Evolutionary conservation across 2,888 invertebrate species (phyloP).

Genomic region (Leptura quadrifasciata): DNA sequence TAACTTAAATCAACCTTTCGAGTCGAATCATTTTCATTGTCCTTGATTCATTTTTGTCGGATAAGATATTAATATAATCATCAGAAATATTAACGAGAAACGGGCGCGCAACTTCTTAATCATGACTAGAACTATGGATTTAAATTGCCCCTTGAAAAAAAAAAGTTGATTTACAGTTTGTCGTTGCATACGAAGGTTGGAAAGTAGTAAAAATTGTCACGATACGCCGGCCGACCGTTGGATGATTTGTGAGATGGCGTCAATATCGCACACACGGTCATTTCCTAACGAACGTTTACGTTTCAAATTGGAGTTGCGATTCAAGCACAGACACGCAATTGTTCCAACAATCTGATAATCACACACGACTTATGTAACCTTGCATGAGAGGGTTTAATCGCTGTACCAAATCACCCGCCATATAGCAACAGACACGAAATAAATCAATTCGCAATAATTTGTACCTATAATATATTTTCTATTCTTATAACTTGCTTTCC

Average conservation of each 20-base stretch:
- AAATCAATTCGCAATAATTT: neutral
- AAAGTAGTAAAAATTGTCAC: constrained; percentile 11
- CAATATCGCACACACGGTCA: constrained; percentile 14
- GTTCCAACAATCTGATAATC: constrained; percentile 9
- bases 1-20: too few relatives aligned
- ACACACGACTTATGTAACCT: constrained; percentile 15
- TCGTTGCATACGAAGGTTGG: constrained; percentile 10
- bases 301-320: constrained; percentile 18
- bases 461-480: neutral
- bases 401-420: neutral
- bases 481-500: too few relatives aligned
- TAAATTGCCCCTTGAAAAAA: neutral
- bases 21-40: too few relatives aligned
- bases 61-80: too few relatives aligned
- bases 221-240: neutral
- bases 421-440: constrained; percentile 1
- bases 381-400: constrained; percentile 18
- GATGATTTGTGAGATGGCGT: constrained; percentile 20
- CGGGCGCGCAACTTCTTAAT: neutral
- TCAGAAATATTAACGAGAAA: too few relatives aligned
- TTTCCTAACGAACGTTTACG: constrained; percentile 21
- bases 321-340: constrained; percentile 14
- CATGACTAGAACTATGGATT: neutral
- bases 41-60: too few relatives aligned
- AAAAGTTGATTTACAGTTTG: constrained; percentile 4